A percentile compares a stretch with the other conserved stretches of the same genome.
Conservation (phyloP, 1,140 invertebrate genomes). For the Eriosoma lanigerum region DNA sequence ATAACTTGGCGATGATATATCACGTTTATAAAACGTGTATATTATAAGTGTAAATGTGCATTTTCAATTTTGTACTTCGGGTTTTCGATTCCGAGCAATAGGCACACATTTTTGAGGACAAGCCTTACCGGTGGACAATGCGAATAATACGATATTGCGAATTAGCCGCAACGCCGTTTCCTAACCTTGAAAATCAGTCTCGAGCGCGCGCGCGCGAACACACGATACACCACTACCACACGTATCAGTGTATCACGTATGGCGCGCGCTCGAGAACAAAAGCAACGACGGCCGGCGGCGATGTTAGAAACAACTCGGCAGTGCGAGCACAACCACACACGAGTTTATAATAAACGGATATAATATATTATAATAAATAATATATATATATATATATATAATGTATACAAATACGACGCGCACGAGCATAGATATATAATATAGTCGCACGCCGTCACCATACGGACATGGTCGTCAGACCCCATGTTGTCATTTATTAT, state of each 20-base stretch:
- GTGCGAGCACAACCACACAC: not conserved
- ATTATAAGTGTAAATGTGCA: no score
- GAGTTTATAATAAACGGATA: not conserved
- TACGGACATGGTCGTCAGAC: no score
- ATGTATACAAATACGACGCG: not conserved
- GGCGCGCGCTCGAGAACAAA: constrained; percentile 30
- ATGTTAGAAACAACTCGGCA: not conserved
- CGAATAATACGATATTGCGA: not conserved
- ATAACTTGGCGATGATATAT: no score
- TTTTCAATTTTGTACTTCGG: no score
- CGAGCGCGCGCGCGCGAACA: not conserved
- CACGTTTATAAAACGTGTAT: no score
- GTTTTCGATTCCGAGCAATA: not conserved
- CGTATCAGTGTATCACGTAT: not conserved
- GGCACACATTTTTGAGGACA: not conserved
- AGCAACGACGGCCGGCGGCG: not conserved
- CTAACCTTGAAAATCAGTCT: constrained; percentile 43
- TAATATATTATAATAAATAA: no score
- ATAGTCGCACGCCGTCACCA: not conserved
- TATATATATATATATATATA: no score
- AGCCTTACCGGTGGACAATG: not conserved
- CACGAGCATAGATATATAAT: not conserved
- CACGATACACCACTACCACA: no score
- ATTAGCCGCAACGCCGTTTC: constrained; percentile 13
- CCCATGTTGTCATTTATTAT: not conserved